Conservation (phyloP, 1,140 invertebrate species). For the Polypedilum vanderplanki region DNA sequence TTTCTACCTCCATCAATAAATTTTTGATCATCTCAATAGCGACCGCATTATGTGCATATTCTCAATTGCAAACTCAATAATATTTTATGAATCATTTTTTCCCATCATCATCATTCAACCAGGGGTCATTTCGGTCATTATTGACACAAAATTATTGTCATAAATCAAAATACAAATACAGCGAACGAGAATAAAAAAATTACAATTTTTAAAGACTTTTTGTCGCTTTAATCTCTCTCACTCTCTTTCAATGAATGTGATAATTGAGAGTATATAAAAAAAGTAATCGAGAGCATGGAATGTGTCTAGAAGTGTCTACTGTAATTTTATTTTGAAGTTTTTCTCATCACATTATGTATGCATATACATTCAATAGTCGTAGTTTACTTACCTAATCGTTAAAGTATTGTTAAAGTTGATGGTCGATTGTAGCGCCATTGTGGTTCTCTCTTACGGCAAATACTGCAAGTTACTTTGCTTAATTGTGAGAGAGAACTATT, state of each 20-base stretch:
- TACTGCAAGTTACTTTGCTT: neutral
- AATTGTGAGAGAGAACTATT: neutral
- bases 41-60: neutral
- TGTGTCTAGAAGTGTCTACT: neutral
- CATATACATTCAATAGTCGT: neutral
- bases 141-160: conserved; percentile 8
- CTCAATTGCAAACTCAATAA: neutral
- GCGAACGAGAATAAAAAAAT: neutral
- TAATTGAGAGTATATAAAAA: neutral
- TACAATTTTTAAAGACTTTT: neutral
- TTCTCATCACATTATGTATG: neutral
- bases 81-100: neutral
- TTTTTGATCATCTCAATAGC: neutral
- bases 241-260: too few relatives aligned
- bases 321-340: too few relatives aligned
- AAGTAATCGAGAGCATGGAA: neutral
- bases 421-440: neutral
- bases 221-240: neutral
- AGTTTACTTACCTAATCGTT: conserved; percentile 18
- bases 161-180: neutral
- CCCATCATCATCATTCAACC: neutral
- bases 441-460: neutral
- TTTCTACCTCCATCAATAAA: neutral
- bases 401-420: conserved; percentile 8
- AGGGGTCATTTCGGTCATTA: conserved; percentile 1